Conservation (phyloP, 1,140 invertebrate genomes). For the Aplysia californica region DNA sequence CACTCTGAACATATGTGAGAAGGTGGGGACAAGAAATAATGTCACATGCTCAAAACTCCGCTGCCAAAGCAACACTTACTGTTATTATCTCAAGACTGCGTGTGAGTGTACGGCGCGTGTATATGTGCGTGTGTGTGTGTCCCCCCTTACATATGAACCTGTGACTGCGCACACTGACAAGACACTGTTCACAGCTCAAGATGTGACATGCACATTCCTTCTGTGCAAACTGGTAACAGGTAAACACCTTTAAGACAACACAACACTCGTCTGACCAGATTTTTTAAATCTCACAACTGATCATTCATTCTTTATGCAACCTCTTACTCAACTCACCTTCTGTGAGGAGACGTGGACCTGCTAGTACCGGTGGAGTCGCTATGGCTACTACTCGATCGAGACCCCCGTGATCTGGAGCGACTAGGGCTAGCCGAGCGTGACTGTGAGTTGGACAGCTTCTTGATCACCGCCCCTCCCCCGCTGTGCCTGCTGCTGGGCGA, state of each 20-base stretch:
- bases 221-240: background rate
- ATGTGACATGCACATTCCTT: background rate
- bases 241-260: background rate
- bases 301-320: too few relatives aligned
- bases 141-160: too few relatives aligned
- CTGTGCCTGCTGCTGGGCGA: slow-evolving; percentile 23
- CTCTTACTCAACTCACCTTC: slow-evolving; percentile 63
- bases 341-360: slow-evolving; percentile 70
- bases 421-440: slow-evolving; percentile 51
- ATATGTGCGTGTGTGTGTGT: background rate
- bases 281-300: too few relatives aligned
- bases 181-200: too few relatives aligned
- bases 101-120: background rate
- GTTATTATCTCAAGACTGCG: too few relatives aligned
- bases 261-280: background rate
- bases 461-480: background rate
- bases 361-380: slow-evolving; percentile 54
- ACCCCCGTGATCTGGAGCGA: slow-evolving; percentile 47
- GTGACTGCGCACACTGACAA: too few relatives aligned
- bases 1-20: slow-evolving; percentile 11
- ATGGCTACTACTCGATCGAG: slow-evolving; percentile 55
- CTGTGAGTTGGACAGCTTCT: slow-evolving; percentile 39
- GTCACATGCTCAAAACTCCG: too few relatives aligned
- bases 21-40: background rate
- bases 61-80: too few relatives aligned